Conservation (phyloP, 2,113 vertebrate genomes). For the Chiloscyllium plagiosum region DNA sequence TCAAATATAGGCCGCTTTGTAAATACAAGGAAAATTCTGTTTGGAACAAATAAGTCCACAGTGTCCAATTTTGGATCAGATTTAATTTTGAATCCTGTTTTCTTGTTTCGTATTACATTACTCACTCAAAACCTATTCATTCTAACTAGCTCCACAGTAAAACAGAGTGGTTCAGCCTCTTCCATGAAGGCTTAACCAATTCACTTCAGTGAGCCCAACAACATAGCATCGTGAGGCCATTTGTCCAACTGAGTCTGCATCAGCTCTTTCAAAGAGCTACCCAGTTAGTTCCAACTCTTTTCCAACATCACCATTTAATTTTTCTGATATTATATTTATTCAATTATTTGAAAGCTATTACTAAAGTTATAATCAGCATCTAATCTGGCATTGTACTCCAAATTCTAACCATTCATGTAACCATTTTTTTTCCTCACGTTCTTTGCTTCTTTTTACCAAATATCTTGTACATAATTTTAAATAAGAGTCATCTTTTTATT, state of each 20-base stretch:
- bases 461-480: not conserved
- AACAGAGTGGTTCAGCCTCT: not conserved
- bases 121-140: no score
- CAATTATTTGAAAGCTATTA: not conserved
- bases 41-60: not conserved
- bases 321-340: not conserved
- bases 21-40: conserved; percentile 10
- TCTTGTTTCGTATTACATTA: not conserved
- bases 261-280: not conserved
- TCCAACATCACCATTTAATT: not conserved
- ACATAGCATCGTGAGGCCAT: not conserved
- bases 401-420: not conserved
- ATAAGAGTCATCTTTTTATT: not conserved
- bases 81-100: not conserved
- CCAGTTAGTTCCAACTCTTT: not conserved
- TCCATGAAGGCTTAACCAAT: not conserved
- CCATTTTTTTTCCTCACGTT: not conserved
- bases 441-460: not conserved
- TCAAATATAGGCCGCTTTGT: not conserved
- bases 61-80: not conserved
- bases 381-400: not conserved
- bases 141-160: not conserved
- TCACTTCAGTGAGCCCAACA: not conserved
- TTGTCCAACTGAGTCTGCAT: no score
- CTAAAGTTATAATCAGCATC: not conserved